These are phyloP conservation scores for Nesometra sesokonis DNA, from an alignment of 35 echinoderm and acorn worm species.

Conservation along the genomic window DNA sequence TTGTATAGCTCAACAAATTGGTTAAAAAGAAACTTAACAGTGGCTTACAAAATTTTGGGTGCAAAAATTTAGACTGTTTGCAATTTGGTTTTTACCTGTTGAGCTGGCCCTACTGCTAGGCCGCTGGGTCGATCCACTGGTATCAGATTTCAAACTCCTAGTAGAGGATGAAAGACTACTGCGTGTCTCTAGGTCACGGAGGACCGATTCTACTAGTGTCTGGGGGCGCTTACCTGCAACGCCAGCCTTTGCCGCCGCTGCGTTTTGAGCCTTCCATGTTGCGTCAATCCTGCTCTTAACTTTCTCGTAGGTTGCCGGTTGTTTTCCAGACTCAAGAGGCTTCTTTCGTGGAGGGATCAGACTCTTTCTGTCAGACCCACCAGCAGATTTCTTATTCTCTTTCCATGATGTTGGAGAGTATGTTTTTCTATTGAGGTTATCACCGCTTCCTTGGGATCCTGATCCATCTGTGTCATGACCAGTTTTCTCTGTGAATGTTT, in stretches of 20 bases:
- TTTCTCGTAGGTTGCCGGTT: slow-evolving; percentile 25
- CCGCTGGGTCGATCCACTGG: neutral
- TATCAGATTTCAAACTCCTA: slow-evolving; percentile 60
- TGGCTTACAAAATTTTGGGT: neutral
- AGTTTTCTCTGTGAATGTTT: slow-evolving; percentile 8
- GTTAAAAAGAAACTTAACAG: neutral
- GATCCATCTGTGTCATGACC: neutral
- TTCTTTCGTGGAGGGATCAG: slow-evolving; percentile 55
- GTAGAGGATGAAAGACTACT: slow-evolving; percentile 50
- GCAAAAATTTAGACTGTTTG: neutral
- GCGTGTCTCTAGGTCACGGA: slow-evolving; percentile 22
- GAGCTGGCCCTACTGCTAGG: neutral
- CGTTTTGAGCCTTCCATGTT: slow-evolving; percentile 30
- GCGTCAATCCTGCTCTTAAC: slow-evolving; percentile 80
- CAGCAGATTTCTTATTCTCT: slow-evolving; percentile 30
- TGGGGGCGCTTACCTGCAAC: slow-evolving; percentile 23
- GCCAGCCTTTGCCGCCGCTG: slow-evolving; percentile 5
- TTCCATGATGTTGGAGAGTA: slow-evolving; percentile 54
- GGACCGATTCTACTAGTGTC: slow-evolving; percentile 11
- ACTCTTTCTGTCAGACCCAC: slow-evolving; percentile 20
- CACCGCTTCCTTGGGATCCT: slow-evolving; percentile 22
- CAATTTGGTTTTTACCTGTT: neutral
- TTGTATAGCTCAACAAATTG: neutral
- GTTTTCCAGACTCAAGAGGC: slow-evolving; percentile 25
- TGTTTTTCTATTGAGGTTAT: slow-evolving; percentile 39